These are phyloP conservation scores for Synchiropus splendidus DNA, from an alignment of 2,113 vertebrate genomes.

Conservation along the genomic window DNA sequence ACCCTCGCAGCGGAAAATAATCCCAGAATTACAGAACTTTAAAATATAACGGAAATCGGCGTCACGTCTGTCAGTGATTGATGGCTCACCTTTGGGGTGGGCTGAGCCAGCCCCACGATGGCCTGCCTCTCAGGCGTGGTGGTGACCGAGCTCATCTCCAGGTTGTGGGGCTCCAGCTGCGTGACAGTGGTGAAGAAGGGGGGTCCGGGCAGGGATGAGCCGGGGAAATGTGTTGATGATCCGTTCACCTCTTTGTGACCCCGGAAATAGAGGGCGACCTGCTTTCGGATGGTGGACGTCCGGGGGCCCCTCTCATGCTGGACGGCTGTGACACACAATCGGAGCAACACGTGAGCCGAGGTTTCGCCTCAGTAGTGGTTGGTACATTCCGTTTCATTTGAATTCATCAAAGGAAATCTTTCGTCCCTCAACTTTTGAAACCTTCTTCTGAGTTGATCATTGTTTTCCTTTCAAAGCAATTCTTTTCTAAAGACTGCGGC, in stretches of 20 bases:
- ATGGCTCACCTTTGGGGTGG: constrained; percentile 81
- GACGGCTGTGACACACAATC: constrained; percentile 71
- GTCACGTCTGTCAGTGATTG: too few relatives aligned
- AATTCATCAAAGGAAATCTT: too few relatives aligned
- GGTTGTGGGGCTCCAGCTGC: constrained; percentile 86
- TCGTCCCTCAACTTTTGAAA: too few relatives aligned
- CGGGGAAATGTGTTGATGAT: constrained; percentile 77
- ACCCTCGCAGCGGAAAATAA: constrained; percentile 30
- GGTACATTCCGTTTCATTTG: too few relatives aligned
- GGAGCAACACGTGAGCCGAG: too few relatives aligned
- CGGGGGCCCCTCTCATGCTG: constrained; percentile 94
- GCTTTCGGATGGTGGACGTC: constrained; percentile 96
- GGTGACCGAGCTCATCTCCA: constrained; percentile 82
- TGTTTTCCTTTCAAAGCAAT: too few relatives aligned
- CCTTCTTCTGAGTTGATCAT: too few relatives aligned
- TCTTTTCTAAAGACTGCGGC: too few relatives aligned
- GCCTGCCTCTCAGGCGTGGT: constrained; percentile 84
- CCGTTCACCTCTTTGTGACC: constrained; percentile 95
- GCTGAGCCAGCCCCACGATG: constrained; percentile 89
- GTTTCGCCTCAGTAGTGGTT: too few relatives aligned
- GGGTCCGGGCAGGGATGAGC: constrained; percentile 77
- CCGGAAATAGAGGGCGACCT: constrained; percentile 96
- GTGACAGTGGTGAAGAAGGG: constrained; percentile 94
- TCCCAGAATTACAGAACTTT: constrained; percentile 22
- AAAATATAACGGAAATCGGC: background rate